A percentile compares a stretch with the other conserved stretches of the same genome.
These are phyloP conservation scores for Penelope pileata DNA, from an alignment of 2,113 vertebrate species.

Conservation along the genomic window DNA sequence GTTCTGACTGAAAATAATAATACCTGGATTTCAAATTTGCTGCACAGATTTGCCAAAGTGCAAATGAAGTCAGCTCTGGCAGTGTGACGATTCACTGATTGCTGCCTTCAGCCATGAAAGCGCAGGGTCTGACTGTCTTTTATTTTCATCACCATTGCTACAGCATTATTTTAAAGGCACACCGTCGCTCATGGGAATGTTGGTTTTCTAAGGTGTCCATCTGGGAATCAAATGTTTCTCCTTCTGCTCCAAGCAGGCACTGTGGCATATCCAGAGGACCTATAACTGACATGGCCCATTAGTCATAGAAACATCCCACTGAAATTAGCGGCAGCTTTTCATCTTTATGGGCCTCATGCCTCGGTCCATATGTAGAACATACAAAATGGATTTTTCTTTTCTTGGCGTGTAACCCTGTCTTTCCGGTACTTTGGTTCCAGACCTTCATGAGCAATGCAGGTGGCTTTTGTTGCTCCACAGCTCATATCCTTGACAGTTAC, in stretches of 20 bases:
- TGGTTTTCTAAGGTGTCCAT: constrained; percentile 47
- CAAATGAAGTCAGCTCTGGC: constrained; percentile 68
- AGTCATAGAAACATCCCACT: constrained; percentile 62
- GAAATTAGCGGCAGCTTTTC: constrained; percentile 49
- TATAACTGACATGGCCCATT: constrained; percentile 58
- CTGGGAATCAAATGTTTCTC: constrained; percentile 36
- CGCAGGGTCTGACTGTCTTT: background rate
- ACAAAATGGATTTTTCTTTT: constrained; percentile 62
- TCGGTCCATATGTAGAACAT: constrained; percentile 61
- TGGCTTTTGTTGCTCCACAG: constrained; percentile 84
- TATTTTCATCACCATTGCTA: constrained; percentile 53
- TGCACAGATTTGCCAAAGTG: constrained; percentile 53
- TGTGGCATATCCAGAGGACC: constrained; percentile 44
- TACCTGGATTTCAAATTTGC: constrained; percentile 61
- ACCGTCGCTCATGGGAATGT: background rate
- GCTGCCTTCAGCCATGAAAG: constrained; percentile 45
- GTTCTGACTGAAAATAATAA: constrained; percentile 56
- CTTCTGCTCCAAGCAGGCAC: background rate
- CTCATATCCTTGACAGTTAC: constrained; percentile 84
- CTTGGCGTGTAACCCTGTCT: constrained; percentile 74
- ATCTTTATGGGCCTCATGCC: constrained; percentile 59
- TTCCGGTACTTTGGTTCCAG: constrained; percentile 79
- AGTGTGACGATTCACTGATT: constrained; percentile 32
- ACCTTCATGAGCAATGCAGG: constrained; percentile 78
- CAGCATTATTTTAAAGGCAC: background rate